Evolutionary conservation across 2,113 vertebrate species (phyloP).

Genomic region (Poeciliopsis prolifica): DNA sequence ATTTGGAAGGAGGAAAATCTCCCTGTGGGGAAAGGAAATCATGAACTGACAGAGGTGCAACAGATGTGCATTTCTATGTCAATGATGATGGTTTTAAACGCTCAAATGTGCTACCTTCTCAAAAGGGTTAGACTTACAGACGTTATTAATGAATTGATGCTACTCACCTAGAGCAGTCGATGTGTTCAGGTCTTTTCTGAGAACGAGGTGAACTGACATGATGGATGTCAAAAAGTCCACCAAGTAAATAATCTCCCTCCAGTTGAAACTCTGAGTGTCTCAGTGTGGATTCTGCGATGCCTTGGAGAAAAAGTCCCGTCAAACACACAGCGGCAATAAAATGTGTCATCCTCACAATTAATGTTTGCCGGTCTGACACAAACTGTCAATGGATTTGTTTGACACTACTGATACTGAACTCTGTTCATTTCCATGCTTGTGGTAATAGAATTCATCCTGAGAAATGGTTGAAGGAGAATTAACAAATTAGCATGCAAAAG

Average conservation of each 20-base stretch:
- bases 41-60: background rate
- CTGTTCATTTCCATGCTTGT: conserved; percentile 9
- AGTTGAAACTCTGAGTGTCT: conserved; percentile 61
- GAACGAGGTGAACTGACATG: background rate
- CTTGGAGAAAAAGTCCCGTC: conserved; percentile 4
- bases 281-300: conserved; percentile 2
- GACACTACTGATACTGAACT: background rate
- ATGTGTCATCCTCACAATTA: background rate
- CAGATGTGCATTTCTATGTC: too few species aligned
- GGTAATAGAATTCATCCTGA: background rate
- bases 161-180: conserved; percentile 67
- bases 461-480: conserved; percentile 20
- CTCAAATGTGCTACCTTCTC: background rate
- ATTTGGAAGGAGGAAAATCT: conserved; percentile 50
- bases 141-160: background rate
- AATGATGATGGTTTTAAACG: background rate
- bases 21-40: background rate
- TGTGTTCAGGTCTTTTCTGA: conserved; percentile 46
- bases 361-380: background rate
- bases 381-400: background rate
- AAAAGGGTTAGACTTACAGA: background rate
- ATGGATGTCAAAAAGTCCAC: conserved; percentile 73
- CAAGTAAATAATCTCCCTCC: conserved; percentile 69
- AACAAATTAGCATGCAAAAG: conserved; percentile 63
- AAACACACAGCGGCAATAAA: conserved; percentile 22